phyloP scores from a whole-genome alignment of 1,140 invertebrate genomes.

The Leptestheria dahalacensis region DNA sequence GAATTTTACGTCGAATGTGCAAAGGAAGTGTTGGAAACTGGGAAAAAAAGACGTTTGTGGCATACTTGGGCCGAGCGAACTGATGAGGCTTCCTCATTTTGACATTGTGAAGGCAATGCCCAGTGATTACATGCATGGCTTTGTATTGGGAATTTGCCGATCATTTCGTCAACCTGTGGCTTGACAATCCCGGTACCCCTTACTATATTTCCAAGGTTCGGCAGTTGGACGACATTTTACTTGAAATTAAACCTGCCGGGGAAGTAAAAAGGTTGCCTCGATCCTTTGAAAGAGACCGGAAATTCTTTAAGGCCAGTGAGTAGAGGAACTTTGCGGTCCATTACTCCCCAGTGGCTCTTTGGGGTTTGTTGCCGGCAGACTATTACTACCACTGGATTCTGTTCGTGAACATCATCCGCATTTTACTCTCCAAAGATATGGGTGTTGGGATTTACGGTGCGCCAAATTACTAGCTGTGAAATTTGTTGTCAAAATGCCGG shows the following conservation, averaged over 20 bases:
- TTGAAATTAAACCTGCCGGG: not conserved
- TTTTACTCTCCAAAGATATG: constrained; percentile 7
- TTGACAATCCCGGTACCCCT: not conserved
- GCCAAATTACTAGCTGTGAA: not conserved
- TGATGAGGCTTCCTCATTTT: not conserved
- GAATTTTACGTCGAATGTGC: too few relatives aligned
- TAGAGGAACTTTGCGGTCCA: too few relatives aligned
- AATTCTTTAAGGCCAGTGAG: too few relatives aligned
- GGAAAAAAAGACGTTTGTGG: not conserved
- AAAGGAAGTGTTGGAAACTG: not conserved
- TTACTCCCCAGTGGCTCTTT: too few relatives aligned
- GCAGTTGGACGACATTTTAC: constrained; percentile 4
- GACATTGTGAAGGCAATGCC: too few relatives aligned
- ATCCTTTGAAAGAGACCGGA: too few relatives aligned
- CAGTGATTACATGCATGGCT: constrained; percentile 1
- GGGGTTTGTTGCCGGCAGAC: too few relatives aligned
- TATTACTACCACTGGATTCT: too few relatives aligned
- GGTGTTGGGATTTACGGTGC: not conserved
- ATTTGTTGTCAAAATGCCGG: not conserved
- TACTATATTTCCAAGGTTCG: not conserved
- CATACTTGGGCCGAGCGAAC: not conserved
- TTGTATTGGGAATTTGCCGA: not conserved
- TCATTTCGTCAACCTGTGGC: constrained; percentile 3
- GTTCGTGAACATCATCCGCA: constrained; percentile 4
- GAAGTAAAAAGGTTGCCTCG: too few relatives aligned